Percentiles rank a stretch among this genome's conserved stretches.
phyloP scores from a whole-genome alignment of 2,797 vertebrate genomes.

The Staurois parvus region DNA sequence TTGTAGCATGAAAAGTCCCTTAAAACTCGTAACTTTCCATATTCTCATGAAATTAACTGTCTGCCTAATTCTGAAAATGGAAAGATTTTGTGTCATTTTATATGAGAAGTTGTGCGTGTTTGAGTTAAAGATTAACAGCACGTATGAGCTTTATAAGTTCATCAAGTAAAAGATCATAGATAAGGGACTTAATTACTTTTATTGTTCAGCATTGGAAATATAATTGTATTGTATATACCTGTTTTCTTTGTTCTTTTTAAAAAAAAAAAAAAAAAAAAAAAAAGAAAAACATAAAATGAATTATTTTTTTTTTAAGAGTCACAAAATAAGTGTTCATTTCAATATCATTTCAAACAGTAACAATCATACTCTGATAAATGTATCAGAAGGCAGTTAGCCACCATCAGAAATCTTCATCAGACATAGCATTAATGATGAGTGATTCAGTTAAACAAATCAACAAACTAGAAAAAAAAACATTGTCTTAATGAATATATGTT shows the following conservation, averaged over 20 bases:
- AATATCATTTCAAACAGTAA: neutral
- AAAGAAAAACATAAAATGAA: neutral
- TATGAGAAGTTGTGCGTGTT: conserved; percentile 60
- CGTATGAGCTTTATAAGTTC: conserved; percentile 80
- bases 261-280: neutral
- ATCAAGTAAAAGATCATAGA: conserved; percentile 59
- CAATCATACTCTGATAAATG: neutral
- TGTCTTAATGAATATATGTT: neutral
- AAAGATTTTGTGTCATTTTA: conserved; percentile 64
- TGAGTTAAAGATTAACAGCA: conserved; percentile 71
- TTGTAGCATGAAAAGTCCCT: conserved; percentile 77
- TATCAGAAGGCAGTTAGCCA: neutral
- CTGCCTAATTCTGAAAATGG: conserved; percentile 67
- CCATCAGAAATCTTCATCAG: neutral
- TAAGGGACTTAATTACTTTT: conserved; percentile 5
- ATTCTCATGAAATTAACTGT: conserved; percentile 66
- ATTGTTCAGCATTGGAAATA: neutral
- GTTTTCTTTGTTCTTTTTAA: neutral
- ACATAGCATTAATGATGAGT: too few relatives aligned
- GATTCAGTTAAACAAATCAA: neutral
- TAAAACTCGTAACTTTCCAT: conserved; percentile 72
- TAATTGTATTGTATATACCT: conserved; percentile 10
- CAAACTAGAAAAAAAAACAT: too few relatives aligned
- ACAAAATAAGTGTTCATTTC: neutral
- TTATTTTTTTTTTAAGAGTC: neutral